Evolutionary conservation across 2,797 vertebrate genomes (phyloP).

Genomic region (Cyclura pinguis): DNA sequence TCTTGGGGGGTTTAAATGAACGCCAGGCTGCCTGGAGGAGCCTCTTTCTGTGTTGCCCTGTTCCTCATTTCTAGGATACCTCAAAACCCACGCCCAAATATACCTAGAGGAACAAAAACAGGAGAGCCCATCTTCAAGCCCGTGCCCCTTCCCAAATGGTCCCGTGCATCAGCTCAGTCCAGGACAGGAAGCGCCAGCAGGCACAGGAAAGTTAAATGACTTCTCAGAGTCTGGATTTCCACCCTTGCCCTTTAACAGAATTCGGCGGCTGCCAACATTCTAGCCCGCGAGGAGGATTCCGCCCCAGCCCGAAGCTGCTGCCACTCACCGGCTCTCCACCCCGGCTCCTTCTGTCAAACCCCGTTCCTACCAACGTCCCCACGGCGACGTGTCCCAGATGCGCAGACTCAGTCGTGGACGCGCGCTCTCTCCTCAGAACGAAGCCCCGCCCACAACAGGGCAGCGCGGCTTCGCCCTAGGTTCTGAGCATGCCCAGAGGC

Average conservation of each 20-base stretch:
- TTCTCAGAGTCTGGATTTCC: not conserved
- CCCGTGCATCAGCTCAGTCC: not conserved
- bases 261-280: not conserved
- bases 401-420: not conserved
- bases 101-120: too few species aligned
- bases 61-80: not conserved
- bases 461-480: not conserved
- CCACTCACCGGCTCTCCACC: not conserved
- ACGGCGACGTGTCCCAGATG: not conserved
- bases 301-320: not conserved
- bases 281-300: too few species aligned
- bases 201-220: not conserved
- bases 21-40: not conserved
- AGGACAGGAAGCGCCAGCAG: too few species aligned
- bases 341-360: not conserved
- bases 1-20: too few species aligned
- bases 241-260: not conserved
- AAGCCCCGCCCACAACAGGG: not conserved
- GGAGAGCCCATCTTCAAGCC: not conserved
- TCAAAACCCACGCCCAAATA: not conserved
- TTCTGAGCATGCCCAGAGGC: slow-evolving; percentile 9
- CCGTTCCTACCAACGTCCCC: not conserved
- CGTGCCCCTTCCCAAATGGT: not conserved
- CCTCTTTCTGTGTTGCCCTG: not conserved
- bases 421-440: not conserved